phyloP scores from a whole-genome alignment of 2,113 vertebrate genomes.

The Chaetops frenatus region DNA sequence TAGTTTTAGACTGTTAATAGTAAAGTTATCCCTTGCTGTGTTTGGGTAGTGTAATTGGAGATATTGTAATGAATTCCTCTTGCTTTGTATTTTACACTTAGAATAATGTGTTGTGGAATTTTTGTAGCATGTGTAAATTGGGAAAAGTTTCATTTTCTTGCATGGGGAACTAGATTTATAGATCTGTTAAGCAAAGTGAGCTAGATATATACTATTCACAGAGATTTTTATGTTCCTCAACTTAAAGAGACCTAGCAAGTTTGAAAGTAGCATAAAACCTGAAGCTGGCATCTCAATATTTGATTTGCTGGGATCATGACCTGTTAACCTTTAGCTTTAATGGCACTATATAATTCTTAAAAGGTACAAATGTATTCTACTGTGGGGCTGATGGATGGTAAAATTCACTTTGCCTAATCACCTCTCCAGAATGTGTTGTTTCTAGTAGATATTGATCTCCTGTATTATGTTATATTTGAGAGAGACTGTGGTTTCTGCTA shows the following conservation, averaged over 20 bases:
- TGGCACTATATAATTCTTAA: slow-evolving; percentile 7
- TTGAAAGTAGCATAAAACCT: slow-evolving; percentile 48
- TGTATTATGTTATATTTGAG: neutral
- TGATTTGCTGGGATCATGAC: slow-evolving; percentile 6
- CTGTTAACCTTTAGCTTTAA: slow-evolving; percentile 36
- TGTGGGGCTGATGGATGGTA: slow-evolving; percentile 9
- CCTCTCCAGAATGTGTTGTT: neutral
- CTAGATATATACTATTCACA: neutral
- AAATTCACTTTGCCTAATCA: slow-evolving; percentile 14
- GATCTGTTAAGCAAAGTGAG: slow-evolving; percentile 40
- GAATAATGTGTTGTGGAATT: neutral
- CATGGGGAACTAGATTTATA: neutral
- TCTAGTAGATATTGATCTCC: neutral
- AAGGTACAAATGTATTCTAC: neutral
- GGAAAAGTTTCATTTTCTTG: slow-evolving; percentile 21
- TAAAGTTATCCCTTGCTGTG: neutral
- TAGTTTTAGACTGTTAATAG: slow-evolving; percentile 8
- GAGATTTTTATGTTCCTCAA: slow-evolving; percentile 34
- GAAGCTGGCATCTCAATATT: neutral
- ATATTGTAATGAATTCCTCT: neutral
- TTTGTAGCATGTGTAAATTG: neutral
- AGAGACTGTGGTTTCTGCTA: neutral
- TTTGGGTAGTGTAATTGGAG: neutral
- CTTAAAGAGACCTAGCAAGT: slow-evolving; percentile 25
- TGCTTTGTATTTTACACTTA: neutral